Percentiles rank a stretch among this genome's conserved stretches.
Conservation (phyloP, 2,797 vertebrate species). For the Echiichthys vipera region DNA sequence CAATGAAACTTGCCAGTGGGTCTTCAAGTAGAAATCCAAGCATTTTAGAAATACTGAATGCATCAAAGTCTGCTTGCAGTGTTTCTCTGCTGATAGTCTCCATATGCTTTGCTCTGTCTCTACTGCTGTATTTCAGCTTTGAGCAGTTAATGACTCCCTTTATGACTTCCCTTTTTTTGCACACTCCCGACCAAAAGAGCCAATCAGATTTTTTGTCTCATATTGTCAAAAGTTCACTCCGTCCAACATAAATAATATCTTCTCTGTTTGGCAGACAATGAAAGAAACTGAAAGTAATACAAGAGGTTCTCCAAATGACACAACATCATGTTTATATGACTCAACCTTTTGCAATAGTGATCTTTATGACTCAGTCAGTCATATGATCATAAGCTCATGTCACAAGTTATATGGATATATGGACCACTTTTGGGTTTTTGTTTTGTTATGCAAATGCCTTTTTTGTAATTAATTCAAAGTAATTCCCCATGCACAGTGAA, state of each 20-base stretch:
- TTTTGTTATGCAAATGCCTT: no score
- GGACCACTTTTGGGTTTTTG: no score
- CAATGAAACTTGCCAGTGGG: slow-evolving; percentile 66
- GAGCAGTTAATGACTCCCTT: not conserved
- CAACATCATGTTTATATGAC: not conserved
- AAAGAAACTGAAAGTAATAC: slow-evolving; percentile 11
- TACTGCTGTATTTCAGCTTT: not conserved
- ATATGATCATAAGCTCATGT: no score
- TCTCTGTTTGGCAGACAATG: not conserved
- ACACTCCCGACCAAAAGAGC: slow-evolving; percentile 18
- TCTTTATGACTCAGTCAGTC: not conserved
- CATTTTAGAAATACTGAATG: slow-evolving; percentile 67
- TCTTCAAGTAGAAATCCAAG: slow-evolving; percentile 72
- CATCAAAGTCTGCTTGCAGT: slow-evolving; percentile 56
- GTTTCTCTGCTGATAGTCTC: slow-evolving; percentile 45
- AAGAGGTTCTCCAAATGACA: not conserved
- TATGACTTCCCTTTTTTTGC: slow-evolving; percentile 48
- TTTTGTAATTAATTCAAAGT: no score
- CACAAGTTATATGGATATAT: no score
- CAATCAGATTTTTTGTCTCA: slow-evolving; percentile 40
- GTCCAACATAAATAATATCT: not conserved
- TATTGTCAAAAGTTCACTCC: slow-evolving; percentile 13
- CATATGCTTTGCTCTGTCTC: slow-evolving; percentile 45
- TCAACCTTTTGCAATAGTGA: not conserved
- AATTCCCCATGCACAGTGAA: no score